Conservation (phyloP, 2,888 invertebrate genomes). For the Melieria crassipennis region DNA sequence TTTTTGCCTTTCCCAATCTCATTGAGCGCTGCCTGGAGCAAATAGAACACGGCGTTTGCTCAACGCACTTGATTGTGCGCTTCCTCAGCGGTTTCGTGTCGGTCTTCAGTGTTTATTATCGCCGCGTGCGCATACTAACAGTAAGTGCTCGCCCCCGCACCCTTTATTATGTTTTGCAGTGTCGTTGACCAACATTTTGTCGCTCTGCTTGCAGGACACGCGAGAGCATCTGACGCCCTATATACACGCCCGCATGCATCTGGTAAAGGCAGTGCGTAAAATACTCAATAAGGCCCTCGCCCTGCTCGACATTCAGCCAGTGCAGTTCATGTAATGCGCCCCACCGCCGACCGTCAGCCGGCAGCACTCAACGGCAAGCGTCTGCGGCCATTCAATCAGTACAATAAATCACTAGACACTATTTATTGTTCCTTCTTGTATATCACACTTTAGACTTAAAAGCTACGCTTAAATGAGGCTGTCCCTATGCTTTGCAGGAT, state of each 20-base stretch:
- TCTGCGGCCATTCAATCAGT: no score
- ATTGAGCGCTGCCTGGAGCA: conserved; percentile 69
- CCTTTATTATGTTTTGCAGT: not conserved
- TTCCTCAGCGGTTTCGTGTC: conserved; percentile 74
- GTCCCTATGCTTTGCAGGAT: no score
- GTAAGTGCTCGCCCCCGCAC: conserved; percentile 67
- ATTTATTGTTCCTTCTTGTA: no score
- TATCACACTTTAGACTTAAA: no score
- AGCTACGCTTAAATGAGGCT: no score
- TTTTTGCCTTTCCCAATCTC: conserved; percentile 73
- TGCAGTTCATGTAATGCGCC: conserved; percentile 73
- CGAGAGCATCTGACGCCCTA: conserved; percentile 74
- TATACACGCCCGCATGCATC: conserved; percentile 76
- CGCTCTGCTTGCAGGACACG: conserved; percentile 69
- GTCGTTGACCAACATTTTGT: not conserved
- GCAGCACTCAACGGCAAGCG: no score
- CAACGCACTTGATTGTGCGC: conserved; percentile 73
- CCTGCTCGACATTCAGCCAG: conserved; percentile 75
- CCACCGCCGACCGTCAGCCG: no score
- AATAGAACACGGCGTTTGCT: conserved; percentile 68
- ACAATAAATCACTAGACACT: no score
- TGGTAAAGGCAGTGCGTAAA: conserved; percentile 73
- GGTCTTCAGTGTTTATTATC: conserved; percentile 79
- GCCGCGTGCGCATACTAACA: conserved; percentile 74
- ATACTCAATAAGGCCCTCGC: conserved; percentile 73